These are phyloP conservation scores for Corythoichthys intestinalis DNA, from an alignment of 2,113 vertebrate genomes.

Conservation along the genomic window DNA sequence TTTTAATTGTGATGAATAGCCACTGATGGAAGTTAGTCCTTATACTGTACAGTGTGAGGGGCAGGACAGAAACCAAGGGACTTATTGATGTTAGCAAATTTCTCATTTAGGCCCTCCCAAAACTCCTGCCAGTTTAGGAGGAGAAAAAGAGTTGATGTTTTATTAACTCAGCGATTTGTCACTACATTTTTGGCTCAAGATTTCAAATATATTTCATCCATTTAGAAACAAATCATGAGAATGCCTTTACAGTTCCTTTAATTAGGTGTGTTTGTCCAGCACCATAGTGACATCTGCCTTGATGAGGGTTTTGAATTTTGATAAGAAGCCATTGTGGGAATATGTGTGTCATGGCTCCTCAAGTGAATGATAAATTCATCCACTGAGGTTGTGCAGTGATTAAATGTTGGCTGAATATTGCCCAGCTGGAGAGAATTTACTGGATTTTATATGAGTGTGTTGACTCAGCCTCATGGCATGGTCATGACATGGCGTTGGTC, in stretches of 20 bases:
- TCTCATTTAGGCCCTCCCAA: too few species aligned
- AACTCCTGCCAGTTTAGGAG: too few species aligned
- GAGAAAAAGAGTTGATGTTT: background rate
- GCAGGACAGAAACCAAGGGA: too few species aligned
- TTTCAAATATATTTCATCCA: too few species aligned
- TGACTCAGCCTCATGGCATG: constrained; percentile 26
- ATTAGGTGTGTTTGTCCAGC: constrained; percentile 9
- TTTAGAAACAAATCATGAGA: too few species aligned
- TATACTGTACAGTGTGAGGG: too few species aligned
- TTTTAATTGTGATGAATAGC: too few species aligned
- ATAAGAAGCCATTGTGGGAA: constrained; percentile 49
- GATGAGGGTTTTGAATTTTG: constrained; percentile 58
- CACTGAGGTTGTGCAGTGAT: constrained; percentile 43
- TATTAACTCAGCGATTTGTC: background rate
- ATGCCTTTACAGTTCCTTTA: too few species aligned
- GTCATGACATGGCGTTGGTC: constrained; percentile 33
- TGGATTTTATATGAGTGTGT: constrained; percentile 25
- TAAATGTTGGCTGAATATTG: constrained; percentile 59
- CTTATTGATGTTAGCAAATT: too few species aligned
- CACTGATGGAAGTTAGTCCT: too few species aligned
- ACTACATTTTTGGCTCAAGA: too few species aligned
- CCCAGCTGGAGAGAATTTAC: constrained; percentile 47
- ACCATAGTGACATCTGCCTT: constrained; percentile 15
- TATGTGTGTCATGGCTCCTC: constrained; percentile 39
- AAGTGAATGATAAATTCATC: constrained; percentile 38